These are phyloP conservation scores for Luscinia megarhynchos DNA, from an alignment of 2,797 vertebrate genomes.

Conservation along the genomic window DNA sequence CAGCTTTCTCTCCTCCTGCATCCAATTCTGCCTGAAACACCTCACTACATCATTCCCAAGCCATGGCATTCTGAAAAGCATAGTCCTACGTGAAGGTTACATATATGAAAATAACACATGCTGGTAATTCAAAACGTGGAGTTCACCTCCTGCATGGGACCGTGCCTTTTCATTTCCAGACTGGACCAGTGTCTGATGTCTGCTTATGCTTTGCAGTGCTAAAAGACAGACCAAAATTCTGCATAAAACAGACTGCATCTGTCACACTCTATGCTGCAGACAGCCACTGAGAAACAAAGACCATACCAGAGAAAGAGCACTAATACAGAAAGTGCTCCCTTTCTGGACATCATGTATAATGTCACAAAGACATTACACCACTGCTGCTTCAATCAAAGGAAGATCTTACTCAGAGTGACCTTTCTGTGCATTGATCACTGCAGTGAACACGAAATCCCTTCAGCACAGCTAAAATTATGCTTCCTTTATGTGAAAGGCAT, in stretches of 20 bases:
- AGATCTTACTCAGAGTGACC: not conserved
- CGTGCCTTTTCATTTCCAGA: not conserved
- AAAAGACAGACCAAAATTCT: not conserved
- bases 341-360: not conserved
- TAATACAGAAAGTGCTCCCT: not conserved
- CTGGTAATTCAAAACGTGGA: not conserved
- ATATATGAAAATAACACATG: rapidly evolving
- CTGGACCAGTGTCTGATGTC: not conserved
- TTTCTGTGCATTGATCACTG: not conserved
- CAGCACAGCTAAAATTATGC: not conserved
- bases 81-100: not conserved
- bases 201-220: not conserved
- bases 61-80: not conserved
- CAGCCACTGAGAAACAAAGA: not conserved
- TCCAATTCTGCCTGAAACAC: not conserved
- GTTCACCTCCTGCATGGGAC: not conserved
- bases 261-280: rapidly evolving
- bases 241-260: too few species aligned
- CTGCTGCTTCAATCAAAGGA: not conserved
- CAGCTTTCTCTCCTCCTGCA: not conserved
- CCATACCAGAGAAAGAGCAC: not conserved
- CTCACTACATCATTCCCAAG: not conserved
- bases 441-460: not conserved
- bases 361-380: not conserved
- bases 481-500: not conserved